These are phyloP conservation scores for Cataglyphis rosenhaueri DNA, from an alignment of 2,888 invertebrate species.

Conservation along the genomic window DNA sequence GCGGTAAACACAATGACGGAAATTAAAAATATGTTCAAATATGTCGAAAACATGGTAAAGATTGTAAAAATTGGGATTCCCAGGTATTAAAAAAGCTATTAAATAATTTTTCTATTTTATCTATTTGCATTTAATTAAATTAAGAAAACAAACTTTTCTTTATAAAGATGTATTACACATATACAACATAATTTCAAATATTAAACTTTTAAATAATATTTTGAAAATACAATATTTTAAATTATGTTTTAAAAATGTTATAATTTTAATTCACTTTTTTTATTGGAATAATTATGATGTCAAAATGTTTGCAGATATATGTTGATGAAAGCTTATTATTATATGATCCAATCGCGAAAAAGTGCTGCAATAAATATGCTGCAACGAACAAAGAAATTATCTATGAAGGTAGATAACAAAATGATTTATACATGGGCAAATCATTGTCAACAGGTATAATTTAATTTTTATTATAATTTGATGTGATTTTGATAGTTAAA, in stretches of 20 bases:
- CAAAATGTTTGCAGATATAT: constrained; percentile 39
- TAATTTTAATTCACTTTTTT: background rate
- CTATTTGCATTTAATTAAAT: too few species aligned
- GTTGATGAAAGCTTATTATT: constrained; percentile 87
- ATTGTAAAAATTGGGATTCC: constrained; percentile 62
- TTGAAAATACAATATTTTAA: background rate
- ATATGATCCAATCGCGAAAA: constrained; percentile 85
- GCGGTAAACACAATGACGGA: constrained; percentile 64
- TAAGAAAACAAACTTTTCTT: background rate
- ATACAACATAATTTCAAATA: too few species aligned
- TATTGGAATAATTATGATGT: background rate
- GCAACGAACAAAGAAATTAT: constrained; percentile 83
- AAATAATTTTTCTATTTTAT: background rate
- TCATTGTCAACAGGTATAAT: constrained; percentile 86
- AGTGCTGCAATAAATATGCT: constrained; percentile 84
- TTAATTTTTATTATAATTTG: background rate
- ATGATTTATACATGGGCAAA: constrained; percentile 86
- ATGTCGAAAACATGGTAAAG: constrained; percentile 37
- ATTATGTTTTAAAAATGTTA: background rate
- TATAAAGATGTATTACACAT: too few species aligned
- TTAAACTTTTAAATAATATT: background rate
- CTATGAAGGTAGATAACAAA: constrained; percentile 84
- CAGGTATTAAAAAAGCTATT: constrained; percentile 65
- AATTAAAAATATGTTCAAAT: constrained; percentile 63
- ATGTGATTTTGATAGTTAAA: background rate